A percentile compares a stretch with the other conserved stretches of the same genome.
Evolutionary conservation across 2,113 vertebrate genomes (phyloP).

Genomic region (Solea solea): DNA sequence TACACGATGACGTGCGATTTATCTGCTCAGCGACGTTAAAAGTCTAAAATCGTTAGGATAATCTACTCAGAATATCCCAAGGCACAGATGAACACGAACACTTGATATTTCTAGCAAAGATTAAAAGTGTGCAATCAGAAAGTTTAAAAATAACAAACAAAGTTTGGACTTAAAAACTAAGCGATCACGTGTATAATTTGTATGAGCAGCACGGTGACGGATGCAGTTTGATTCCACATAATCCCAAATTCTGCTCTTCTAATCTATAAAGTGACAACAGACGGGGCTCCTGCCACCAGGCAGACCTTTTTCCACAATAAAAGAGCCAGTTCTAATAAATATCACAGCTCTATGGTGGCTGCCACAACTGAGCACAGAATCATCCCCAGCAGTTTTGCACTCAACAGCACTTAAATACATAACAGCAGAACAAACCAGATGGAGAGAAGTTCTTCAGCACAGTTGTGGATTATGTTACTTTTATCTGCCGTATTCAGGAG

Average conservation of each 20-base stretch:
- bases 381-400: conserved; percentile 30
- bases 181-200: not conserved
- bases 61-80: conserved; percentile 26
- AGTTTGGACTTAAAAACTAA: too few relatives aligned
- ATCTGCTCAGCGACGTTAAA: conserved; percentile 9
- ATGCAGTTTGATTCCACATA: conserved; percentile 1
- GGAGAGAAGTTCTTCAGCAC: conserved; percentile 28
- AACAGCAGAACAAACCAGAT: conserved; percentile 51
- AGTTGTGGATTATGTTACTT: conserved; percentile 15
- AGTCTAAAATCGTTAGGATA: not conserved
- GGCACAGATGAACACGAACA: conserved; percentile 49
- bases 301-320: conserved; percentile 33
- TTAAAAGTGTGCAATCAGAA: conserved; percentile 21
- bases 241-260: too few relatives aligned
- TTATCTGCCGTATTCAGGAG: conserved; percentile 7
- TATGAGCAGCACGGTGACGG: conserved; percentile 1
- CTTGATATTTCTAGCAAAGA: conserved; percentile 11
- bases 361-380: conserved; percentile 25
- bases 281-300: conserved; percentile 15
- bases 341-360: conserved; percentile 35
- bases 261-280: conserved; percentile 48
- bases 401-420: conserved; percentile 39
- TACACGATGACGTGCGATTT: conserved; percentile 14
- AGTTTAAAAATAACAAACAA: conserved; percentile 3
- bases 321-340: conserved; percentile 53